phyloP scores from a whole-genome alignment of 2,113 vertebrate genomes.

The Psephotus haematonotus region DNA sequence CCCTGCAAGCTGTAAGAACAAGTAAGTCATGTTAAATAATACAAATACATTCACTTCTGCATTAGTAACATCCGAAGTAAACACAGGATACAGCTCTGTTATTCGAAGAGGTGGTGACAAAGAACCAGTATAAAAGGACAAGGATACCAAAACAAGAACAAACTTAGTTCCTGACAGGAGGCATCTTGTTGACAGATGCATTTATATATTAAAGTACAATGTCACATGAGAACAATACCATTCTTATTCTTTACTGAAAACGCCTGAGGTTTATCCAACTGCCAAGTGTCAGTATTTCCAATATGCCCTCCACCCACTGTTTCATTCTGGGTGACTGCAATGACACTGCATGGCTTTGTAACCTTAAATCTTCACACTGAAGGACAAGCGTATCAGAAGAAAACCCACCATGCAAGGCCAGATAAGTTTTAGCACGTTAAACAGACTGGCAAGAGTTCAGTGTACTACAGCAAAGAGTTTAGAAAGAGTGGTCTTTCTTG shows the following conservation, averaged over 20 bases:
- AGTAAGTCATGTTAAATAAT: background rate
- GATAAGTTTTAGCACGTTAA: background rate
- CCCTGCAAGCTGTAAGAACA: slow-evolving; percentile 84
- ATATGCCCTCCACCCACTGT: background rate
- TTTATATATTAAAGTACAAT: background rate
- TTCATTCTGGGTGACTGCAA: background rate
- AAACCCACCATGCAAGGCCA: background rate
- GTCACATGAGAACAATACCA: background rate
- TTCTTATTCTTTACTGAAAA: background rate
- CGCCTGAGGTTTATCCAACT: background rate
- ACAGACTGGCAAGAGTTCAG: background rate
- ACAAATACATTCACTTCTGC: background rate
- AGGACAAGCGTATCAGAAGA: background rate
- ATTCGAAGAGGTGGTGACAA: background rate
- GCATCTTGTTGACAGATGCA: background rate
- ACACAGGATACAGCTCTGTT: background rate
- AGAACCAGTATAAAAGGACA: background rate
- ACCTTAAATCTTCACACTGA: background rate
- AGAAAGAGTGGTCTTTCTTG: background rate
- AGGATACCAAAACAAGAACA: background rate
- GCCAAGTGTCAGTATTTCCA: background rate
- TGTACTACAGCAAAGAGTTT: background rate
- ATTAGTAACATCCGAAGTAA: background rate
- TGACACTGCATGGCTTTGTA: background rate
- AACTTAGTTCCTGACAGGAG: background rate